Evolutionary conservation across 53 echinoderm and acorn worm genomes (phyloP).

Genomic region (Echinometra lucunter): DNA sequence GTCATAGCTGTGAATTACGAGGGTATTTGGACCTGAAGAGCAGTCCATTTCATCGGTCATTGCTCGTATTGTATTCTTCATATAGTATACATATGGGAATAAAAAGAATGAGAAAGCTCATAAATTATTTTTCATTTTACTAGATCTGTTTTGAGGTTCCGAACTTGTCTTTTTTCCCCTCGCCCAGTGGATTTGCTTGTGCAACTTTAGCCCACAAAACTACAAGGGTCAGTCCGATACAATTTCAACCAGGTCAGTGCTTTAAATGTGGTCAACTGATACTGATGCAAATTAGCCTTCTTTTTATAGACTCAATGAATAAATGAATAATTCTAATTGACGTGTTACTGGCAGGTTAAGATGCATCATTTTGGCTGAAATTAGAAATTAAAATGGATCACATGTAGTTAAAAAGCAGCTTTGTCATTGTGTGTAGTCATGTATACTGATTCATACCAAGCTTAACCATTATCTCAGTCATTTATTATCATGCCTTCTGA

Average conservation of each 20-base stretch:
- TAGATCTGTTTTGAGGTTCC: too few species aligned
- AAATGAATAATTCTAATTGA: slow-evolving; percentile 30
- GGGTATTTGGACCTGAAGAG: too few species aligned
- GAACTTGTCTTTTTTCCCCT: too few species aligned
- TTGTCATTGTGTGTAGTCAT: neutral
- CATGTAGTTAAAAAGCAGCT: neutral
- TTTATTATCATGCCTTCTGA: neutral
- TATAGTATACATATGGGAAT: too few species aligned
- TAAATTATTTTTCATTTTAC: too few species aligned
- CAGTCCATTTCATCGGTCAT: too few species aligned
- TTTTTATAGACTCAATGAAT: slow-evolving; percentile 11
- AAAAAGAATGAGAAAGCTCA: too few species aligned
- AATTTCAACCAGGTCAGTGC: slow-evolving; percentile 4
- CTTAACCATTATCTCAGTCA: neutral
- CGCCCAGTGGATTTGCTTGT: too few species aligned
- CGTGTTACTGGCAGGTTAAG: neutral
- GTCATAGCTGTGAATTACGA: too few species aligned
- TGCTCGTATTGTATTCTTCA: too few species aligned
- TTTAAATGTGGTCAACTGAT: slow-evolving; percentile 1
- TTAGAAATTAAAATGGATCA: neutral
- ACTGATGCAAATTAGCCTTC: neutral
- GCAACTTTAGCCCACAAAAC: neutral
- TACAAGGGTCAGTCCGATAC: neutral
- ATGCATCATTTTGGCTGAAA: neutral
- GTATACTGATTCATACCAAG: neutral